phyloP scores from a whole-genome alignment of 2,888 invertebrate species.

The Agrotis exclamationis region DNA sequence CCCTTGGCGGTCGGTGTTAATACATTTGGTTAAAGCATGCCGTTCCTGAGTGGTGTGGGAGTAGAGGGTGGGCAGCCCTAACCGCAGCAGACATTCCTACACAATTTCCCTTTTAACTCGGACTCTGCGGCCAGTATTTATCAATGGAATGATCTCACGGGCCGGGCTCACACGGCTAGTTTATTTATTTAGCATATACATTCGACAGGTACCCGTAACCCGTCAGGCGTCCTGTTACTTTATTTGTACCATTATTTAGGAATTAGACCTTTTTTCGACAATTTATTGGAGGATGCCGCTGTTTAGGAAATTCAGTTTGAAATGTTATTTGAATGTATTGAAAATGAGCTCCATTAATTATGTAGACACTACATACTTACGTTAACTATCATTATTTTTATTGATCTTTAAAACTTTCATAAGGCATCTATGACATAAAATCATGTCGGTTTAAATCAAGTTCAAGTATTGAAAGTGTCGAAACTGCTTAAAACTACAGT shows the following conservation, averaged over 20 bases:
- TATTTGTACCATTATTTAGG: constrained; percentile 57
- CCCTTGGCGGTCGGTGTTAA: constrained; percentile 49
- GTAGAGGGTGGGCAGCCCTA: constrained; percentile 68
- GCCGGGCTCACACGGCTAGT: constrained; percentile 74
- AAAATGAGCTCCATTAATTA: constrained; percentile 1
- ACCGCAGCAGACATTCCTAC: constrained; percentile 81
- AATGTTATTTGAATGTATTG: constrained; percentile 6
- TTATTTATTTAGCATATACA: constrained; percentile 74
- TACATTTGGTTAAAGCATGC: constrained; percentile 57
- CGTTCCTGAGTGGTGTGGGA: constrained; percentile 43
- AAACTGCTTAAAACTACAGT: neutral
- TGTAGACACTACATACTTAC: no score
- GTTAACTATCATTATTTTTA: neutral
- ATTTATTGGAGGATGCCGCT: constrained; percentile 47
- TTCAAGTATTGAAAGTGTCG: constrained; percentile 7
- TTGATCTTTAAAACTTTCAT: neutral
- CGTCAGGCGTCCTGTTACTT: constrained; percentile 55
- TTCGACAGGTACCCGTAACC: constrained; percentile 66
- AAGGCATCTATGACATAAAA: constrained; percentile 7
- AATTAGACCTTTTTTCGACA: constrained; percentile 46
- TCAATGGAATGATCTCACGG: constrained; percentile 84
- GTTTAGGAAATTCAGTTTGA: constrained; percentile 12
- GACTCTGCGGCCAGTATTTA: constrained; percentile 78
- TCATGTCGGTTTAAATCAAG: constrained; percentile 13
- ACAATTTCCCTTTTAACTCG: constrained; percentile 89